Conservation (phyloP, 2,113 vertebrate genomes). For the Carassius auratus region DNA sequence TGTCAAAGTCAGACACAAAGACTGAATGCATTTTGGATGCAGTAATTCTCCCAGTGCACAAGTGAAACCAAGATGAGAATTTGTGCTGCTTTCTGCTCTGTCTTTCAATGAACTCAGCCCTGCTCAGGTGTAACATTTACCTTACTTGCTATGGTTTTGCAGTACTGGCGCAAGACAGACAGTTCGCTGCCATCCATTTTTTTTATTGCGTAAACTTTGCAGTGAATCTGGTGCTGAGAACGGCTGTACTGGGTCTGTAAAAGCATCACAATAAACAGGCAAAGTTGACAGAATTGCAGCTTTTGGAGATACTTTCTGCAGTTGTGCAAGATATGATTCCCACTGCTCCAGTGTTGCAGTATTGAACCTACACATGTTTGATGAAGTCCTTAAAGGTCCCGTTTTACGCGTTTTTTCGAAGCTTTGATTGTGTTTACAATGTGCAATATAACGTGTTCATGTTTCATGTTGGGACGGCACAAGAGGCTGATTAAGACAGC, state of each 20-base stretch:
- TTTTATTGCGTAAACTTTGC: background rate
- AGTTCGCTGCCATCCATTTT: background rate
- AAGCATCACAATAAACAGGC: background rate
- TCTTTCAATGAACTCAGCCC: background rate
- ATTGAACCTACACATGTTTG: too few relatives aligned
- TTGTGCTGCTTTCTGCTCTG: background rate
- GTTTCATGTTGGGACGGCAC: too few relatives aligned
- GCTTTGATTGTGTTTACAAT: too few relatives aligned
- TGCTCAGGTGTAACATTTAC: background rate
- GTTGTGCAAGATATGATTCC: too few relatives aligned
- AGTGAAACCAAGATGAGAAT: background rate
- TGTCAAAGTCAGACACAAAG: background rate
- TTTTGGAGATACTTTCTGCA: background rate
- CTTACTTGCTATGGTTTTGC: background rate
- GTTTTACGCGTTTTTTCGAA: too few relatives aligned
- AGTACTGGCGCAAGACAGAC: background rate
- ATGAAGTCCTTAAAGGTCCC: too few relatives aligned
- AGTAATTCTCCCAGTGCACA: background rate
- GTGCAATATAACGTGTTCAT: too few relatives aligned
- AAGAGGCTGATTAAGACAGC: too few relatives aligned
- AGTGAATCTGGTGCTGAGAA: conserved; percentile 4
- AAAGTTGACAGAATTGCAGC: background rate
- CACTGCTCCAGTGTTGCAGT: too few relatives aligned
- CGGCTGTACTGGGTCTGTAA: background rate
- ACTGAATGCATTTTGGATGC: conserved; percentile 6